Base-by-base conservation (phyloP, 2,888 invertebrate genomes). In the Scaptomyza polygonia region DNA sequence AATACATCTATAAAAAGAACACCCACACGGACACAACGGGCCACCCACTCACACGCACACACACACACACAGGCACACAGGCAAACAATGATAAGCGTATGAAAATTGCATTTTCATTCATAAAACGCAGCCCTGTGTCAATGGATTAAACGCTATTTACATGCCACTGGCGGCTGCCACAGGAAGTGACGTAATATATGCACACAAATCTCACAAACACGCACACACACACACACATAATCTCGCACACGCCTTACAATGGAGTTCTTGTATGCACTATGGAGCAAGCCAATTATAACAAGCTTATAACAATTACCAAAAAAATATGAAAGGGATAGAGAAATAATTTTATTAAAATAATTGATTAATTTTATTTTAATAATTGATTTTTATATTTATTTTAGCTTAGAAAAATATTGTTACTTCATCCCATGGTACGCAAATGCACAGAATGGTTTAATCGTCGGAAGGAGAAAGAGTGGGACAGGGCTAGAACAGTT, bases 131-230 rank as follows among this genome's bases (percentile, higher is more conserved):
- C 67, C 48, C 25, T 32, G 49, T 66, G 64, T 64, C 64, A 61
- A 72, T 64, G 68, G 55, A 51, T 40, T 51, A 51, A 55, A 27
- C 53, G 62, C 49, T 58, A 48, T 63, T 63, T 62, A 45, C 59
- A 58, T 61, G 61, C 49, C 68, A 42, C 55, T 54, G 32, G 45
- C 55, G 18, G 32, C 49, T 48, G 56, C 36, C 62, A 39, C 73
- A 58, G 67, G 72, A 76, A 76, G 72, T 75, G 72, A 67, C 67
- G 64, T 62, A 67, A 65, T 7, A 65, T 7, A 42, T 8, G 11
- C 34, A 45, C 29, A 40, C 45, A 36, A 39, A 69, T 25, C 45
- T 32, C 39, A 43, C 18, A 51, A 14, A 49, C 36, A 43, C n/a
- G n/a, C n/a, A n/a, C 14, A 47, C 27, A 39, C 16, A 55, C 34